Evolutionary conservation across 1,140 invertebrate species (phyloP).

Genomic region (Drosophila cardini): DNA sequence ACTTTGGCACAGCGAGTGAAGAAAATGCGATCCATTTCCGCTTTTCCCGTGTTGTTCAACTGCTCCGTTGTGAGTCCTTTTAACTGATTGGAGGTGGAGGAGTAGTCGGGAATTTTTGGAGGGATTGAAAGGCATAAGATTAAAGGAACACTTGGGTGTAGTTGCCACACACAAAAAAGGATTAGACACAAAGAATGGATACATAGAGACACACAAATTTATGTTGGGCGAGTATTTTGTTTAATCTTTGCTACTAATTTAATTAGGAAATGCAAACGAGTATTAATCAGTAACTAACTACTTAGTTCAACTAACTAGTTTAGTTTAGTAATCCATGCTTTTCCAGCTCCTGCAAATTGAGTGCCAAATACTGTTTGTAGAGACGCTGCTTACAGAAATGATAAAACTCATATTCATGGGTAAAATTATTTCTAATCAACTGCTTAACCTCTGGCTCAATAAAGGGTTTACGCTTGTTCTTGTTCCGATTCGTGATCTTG

Average conservation of each 20-base stretch:
- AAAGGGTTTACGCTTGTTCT: constrained; percentile 85
- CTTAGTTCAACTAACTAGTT: neutral
- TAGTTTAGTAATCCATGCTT: constrained; percentile 60
- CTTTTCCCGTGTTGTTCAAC: constrained; percentile 76
- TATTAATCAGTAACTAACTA: constrained; percentile 10
- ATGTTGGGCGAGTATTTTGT: constrained; percentile 8
- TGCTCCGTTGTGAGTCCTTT: constrained; percentile 46
- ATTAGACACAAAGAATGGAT: constrained; percentile 36
- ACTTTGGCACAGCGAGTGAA: constrained; percentile 96
- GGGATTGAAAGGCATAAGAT: constrained; percentile 18
- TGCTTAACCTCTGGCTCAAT: constrained; percentile 93
- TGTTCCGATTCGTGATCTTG: constrained; percentile 80
- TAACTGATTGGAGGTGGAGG: constrained; percentile 39
- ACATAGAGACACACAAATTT: constrained; percentile 13
- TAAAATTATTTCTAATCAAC: constrained; percentile 93
- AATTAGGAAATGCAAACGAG: constrained; percentile 6
- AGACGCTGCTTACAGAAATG: constrained; percentile 94
- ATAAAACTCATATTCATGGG: constrained; percentile 95
- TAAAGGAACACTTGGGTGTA: constrained; percentile 27
- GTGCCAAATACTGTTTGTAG: constrained; percentile 91
- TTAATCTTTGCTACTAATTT: constrained; percentile 21
- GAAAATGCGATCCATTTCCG: constrained; percentile 88
- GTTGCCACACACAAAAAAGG: constrained; percentile 13
- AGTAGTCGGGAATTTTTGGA: neutral
- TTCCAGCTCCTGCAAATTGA: constrained; percentile 85